Percentiles rank a stretch among this genome's conserved stretches.
phyloP scores from a whole-genome alignment of 2,797 vertebrate species.

The Trichosurus vulpecula region DNA sequence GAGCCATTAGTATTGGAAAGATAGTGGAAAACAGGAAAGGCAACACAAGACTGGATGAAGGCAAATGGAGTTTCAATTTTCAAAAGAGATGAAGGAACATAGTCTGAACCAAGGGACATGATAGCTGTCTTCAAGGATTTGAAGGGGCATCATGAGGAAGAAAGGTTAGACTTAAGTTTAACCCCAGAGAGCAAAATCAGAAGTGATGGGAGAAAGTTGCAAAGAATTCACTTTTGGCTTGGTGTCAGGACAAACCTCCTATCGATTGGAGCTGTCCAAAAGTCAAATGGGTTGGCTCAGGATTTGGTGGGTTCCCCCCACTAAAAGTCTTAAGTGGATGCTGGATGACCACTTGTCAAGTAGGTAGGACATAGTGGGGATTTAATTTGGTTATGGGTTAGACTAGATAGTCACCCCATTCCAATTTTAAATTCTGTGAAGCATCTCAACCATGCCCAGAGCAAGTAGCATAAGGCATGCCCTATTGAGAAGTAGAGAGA shows the following conservation, averaged over 20 bases:
- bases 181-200: background rate
- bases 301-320: background rate
- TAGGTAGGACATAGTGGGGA: background rate
- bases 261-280: background rate
- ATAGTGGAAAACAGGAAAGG: background rate
- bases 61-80: background rate
- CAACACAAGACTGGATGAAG: background rate
- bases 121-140: background rate
- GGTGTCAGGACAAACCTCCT: background rate
- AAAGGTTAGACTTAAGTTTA: background rate
- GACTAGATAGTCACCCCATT: background rate
- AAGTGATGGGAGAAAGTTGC: background rate
- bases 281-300: background rate
- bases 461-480: background rate
- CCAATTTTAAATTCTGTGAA: background rate
- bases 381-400: background rate
- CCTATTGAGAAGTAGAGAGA: background rate
- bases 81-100: background rate
- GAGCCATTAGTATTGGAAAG: background rate
- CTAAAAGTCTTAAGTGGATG: background rate
- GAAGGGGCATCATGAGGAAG: background rate
- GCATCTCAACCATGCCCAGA: background rate
- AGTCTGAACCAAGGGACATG: background rate
- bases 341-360: background rate
- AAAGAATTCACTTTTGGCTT: background rate